Evolutionary conservation across 2,113 vertebrate species (phyloP).

Genomic region (Bambusicola thoracicus): DNA sequence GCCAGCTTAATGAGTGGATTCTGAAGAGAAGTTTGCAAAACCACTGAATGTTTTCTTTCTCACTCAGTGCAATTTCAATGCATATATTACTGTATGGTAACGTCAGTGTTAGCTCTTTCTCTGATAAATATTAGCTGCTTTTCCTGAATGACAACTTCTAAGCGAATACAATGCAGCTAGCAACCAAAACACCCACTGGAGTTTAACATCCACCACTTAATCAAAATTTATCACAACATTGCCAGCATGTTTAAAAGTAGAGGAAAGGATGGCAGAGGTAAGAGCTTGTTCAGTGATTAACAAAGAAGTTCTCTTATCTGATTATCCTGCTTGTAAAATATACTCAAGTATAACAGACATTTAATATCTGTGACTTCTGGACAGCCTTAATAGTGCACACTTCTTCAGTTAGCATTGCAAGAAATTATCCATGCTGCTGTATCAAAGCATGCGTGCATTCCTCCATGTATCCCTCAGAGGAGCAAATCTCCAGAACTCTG

Average conservation of each 20-base stretch:
- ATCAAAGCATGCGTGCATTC: background rate
- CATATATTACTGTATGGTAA: background rate
- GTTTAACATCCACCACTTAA: conserved; percentile 8
- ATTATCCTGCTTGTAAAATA: background rate
- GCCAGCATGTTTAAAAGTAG: conserved; percentile 28
- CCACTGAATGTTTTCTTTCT: background rate
- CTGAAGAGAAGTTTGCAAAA: background rate
- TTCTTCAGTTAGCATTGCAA: background rate
- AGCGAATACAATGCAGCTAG: background rate
- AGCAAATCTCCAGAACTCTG: background rate
- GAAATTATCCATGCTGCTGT: background rate
- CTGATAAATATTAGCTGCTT: background rate
- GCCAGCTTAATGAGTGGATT: background rate
- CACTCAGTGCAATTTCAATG: background rate
- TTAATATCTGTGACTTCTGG: background rate
- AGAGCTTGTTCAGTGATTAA: background rate
- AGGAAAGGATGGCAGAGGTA: conserved; percentile 16
- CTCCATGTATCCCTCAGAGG: accelerated
- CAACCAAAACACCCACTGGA: background rate
- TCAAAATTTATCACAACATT: conserved; percentile 6
- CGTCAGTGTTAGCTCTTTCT: background rate
- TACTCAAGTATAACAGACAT: background rate
- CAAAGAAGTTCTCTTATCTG: background rate
- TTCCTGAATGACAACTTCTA: conserved; percentile 3
- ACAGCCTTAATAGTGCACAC: background rate